Evolutionary conservation across 30 jellyfish, hydroid and myxozoan genomes (phyloP).

Genomic region (Hydractinia echinata): DNA sequence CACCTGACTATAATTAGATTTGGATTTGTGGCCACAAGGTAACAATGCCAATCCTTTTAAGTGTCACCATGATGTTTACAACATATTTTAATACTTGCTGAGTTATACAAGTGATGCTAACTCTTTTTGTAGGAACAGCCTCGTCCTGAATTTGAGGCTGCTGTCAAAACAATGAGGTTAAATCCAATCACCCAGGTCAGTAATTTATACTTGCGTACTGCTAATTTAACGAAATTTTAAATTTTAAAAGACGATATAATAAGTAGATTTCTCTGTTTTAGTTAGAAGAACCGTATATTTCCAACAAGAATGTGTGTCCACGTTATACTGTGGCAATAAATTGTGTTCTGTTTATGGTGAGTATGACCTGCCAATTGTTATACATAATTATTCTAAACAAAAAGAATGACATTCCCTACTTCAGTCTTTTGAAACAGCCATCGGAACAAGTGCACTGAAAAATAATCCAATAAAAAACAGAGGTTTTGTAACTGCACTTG

Average conservation of each 20-base stretch:
- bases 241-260: too few species aligned
- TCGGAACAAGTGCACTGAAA: too few species aligned
- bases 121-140: slow-evolving; percentile 57
- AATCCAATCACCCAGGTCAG: slow-evolving; percentile 69
- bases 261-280: neutral
- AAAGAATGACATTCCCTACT: too few species aligned
- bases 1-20: too few species aligned
- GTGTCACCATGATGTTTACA: neutral
- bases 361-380: neutral
- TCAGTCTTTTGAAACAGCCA: too few species aligned
- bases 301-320: slow-evolving; percentile 35
- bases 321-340: slow-evolving; percentile 37
- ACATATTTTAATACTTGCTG: neutral
- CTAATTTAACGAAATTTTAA: neutral
- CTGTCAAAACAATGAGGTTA: slow-evolving; percentile 39
- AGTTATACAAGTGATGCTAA: neutral
- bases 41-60: neutral
- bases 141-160: slow-evolving; percentile 76
- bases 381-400: too few species aligned
- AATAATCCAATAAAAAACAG: too few species aligned
- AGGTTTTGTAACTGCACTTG: too few species aligned
- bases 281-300: slow-evolving; percentile 63
- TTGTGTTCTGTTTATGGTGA: slow-evolving; percentile 54
- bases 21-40: too few species aligned
- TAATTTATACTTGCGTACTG: neutral